A percentile compares a stretch with the other conserved stretches of the same genome.
Conservation (phyloP, 2,797 vertebrate species). For the Malacoctenus gilli region DNA sequence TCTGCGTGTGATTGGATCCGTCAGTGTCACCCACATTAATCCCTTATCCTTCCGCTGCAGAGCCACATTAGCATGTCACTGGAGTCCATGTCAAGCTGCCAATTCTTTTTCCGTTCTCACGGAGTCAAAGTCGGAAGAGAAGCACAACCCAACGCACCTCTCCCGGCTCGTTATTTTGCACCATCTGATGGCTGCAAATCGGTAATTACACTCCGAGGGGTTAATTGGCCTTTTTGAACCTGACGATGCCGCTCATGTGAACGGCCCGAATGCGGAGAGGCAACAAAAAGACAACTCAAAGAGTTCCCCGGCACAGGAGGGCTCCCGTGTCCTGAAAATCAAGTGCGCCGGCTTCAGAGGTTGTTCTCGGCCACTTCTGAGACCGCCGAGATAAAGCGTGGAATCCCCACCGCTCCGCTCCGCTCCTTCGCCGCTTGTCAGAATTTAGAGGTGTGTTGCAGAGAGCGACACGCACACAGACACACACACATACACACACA, state of each 20-base stretch:
- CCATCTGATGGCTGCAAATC: slow-evolving; percentile 38
- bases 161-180: slow-evolving; percentile 29
- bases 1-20: slow-evolving; percentile 19
- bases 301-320: slow-evolving; percentile 10
- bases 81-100: slow-evolving; percentile 10
- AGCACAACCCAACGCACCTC: slow-evolving; percentile 36
- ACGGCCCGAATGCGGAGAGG: slow-evolving; percentile 10
- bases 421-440: slow-evolving; percentile 42
- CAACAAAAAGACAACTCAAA: slow-evolving; percentile 32
- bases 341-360: slow-evolving; percentile 46
- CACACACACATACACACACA: slow-evolving; percentile 9
- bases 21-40: slow-evolving; percentile 21
- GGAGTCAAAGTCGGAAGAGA: slow-evolving; percentile 42
- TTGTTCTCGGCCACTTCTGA: slow-evolving; percentile 52
- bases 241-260: slow-evolving; percentile 16
- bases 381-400: slow-evolving; percentile 43
- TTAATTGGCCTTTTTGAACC: slow-evolving; percentile 52
- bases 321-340: slow-evolving; percentile 32
- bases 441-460: slow-evolving; percentile 36
- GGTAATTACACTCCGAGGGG: slow-evolving; percentile 48
- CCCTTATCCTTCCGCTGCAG: slow-evolving; percentile 21
- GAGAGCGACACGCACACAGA: slow-evolving; percentile 9
- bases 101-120: slow-evolving; percentile 8
- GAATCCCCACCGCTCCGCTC: slow-evolving; percentile 42
- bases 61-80: slow-evolving; percentile 30